phyloP scores from a whole-genome alignment of 2,888 invertebrate genomes.

The Mesorhabditis sp. region DNA sequence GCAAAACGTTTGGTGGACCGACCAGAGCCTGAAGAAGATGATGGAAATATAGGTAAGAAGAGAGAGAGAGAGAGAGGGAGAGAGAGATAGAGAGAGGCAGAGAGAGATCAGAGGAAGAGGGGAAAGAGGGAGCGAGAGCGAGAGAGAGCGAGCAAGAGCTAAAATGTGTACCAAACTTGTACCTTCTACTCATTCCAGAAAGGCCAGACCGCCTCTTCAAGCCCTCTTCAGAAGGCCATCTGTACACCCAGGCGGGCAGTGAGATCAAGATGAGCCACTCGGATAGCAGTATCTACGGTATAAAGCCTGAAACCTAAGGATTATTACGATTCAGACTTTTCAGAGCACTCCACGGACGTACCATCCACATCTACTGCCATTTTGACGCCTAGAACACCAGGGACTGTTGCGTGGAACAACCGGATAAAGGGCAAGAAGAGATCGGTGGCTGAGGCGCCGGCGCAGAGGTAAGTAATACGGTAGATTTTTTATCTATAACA shows the following conservation, averaged over 20 bases:
- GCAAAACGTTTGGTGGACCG: no score
- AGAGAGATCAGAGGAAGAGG: no score
- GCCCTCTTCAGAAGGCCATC: constrained; percentile 18
- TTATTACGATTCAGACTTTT: neutral
- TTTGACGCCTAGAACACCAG: neutral
- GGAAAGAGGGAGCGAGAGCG: no score
- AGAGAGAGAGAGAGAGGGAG: no score
- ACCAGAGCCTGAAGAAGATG: neutral
- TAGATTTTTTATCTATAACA: no score
- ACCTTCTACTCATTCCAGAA: neutral
- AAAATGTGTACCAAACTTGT: no score
- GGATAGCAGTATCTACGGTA: constrained; percentile 37
- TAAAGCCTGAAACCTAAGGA: no score
- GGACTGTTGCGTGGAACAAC: neutral
- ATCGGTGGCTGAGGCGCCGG: neutral
- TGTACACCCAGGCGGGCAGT: constrained; percentile 5
- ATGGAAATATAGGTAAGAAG: neutral
- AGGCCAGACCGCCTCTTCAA: constrained; percentile 15
- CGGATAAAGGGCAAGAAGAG: constrained; percentile 5
- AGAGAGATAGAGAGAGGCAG: no score
- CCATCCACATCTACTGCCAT: neutral
- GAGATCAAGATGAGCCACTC: constrained; percentile 37
- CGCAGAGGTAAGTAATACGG: neutral
- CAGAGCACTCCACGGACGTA: neutral
- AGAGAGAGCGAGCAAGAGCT: no score